These are phyloP conservation scores for Tauraco hartlaubi DNA, from an alignment of 2,797 vertebrate species.

Conservation along the genomic window DNA sequence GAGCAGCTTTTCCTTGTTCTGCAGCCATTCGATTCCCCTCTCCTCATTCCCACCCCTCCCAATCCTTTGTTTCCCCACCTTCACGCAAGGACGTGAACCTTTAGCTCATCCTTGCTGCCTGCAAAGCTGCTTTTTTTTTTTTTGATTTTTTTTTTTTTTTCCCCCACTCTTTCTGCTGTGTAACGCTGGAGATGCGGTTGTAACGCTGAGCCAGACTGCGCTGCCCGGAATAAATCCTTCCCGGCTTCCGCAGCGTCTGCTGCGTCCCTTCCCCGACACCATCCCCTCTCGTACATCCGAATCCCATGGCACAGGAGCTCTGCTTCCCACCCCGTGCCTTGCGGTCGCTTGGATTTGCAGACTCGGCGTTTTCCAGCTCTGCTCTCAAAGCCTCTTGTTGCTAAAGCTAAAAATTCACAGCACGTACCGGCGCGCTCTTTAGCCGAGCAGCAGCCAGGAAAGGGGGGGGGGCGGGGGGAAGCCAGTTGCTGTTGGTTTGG, in stretches of 20 bases:
- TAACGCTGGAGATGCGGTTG: neutral
- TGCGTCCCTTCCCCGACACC: neutral
- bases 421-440: neutral
- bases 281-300: fast-evolving
- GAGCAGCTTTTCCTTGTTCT: neutral
- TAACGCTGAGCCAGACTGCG: neutral
- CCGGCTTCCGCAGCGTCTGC: neutral
- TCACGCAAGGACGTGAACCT: neutral
- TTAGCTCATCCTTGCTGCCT: neutral
- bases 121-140: neutral
- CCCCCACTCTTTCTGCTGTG: neutral
- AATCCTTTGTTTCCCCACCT: neutral
- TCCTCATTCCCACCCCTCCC: neutral
- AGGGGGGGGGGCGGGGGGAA: no score
- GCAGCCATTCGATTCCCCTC: neutral
- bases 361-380: neutral
- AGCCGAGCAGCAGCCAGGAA: neutral
- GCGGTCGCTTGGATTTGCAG: neutral
- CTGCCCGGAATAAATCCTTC: neutral
- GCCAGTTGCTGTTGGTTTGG: fast-evolving
- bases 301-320: neutral
- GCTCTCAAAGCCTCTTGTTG: neutral
- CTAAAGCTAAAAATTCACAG: neutral
- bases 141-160: neutral
- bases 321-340: fast-evolving